These are phyloP conservation scores for Schizothorax lantsangensis DNA, from an alignment of 2,797 vertebrate species.

Conservation along the genomic window DNA sequence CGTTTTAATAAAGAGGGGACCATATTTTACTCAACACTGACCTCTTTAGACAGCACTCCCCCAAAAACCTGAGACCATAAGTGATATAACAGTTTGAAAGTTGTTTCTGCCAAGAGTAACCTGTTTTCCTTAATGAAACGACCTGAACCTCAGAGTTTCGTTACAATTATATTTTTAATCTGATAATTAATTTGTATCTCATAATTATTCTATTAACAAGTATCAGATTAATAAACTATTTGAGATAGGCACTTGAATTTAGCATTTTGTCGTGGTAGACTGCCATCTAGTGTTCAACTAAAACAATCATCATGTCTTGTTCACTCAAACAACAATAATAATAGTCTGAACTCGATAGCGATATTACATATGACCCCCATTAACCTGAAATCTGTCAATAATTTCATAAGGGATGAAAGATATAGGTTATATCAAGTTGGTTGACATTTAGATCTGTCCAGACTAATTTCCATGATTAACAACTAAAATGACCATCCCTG, in stretches of 20 bases:
- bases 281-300: slow-evolving; percentile 58
- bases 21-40: slow-evolving; percentile 33
- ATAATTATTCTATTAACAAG: background rate
- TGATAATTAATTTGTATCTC: background rate
- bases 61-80: background rate
- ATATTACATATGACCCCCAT: background rate
- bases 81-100: background rate
- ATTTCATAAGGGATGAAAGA: background rate
- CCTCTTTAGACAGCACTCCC: slow-evolving; percentile 12
- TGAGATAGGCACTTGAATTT: background rate
- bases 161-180: background rate
- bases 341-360: background rate
- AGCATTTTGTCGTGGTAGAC: slow-evolving; percentile 8
- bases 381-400: background rate
- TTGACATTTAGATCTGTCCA: slow-evolving; percentile 3
- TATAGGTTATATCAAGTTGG: background rate
- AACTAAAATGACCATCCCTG: background rate
- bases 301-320: background rate
- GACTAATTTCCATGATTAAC: background rate
- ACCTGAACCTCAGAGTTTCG: background rate
- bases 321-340: background rate
- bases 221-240: background rate
- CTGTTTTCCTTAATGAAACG: background rate
- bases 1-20: background rate
- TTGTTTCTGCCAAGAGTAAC: background rate